Percentiles rank a stretch among this genome's conserved stretches.
Conservation (phyloP, 1,140 invertebrate genomes). For the Agraylea sexmaculata region DNA sequence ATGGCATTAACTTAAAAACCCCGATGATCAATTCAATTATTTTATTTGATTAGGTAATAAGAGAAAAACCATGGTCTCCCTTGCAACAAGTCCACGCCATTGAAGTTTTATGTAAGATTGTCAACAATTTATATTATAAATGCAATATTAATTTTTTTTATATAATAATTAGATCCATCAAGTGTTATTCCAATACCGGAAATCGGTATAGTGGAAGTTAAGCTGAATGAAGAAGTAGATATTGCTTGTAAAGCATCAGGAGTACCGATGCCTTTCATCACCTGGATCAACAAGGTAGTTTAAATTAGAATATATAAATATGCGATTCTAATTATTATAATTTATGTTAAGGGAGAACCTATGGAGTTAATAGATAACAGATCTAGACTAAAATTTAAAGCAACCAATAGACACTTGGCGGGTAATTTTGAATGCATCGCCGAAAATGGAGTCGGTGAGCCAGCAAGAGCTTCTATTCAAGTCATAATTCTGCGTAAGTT, state of each 20-base stretch:
- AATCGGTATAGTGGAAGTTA: conserved; percentile 54
- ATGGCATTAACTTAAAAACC: neutral
- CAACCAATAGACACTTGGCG: conserved; percentile 48
- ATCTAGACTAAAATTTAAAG: conserved; percentile 51
- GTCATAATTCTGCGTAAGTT: conserved; percentile 27
- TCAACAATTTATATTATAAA: conserved; percentile 7
- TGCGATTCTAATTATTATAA: too few species aligned
- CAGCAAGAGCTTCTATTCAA: conserved; percentile 42
- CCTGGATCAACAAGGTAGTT: conserved; percentile 55
- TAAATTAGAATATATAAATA: too few species aligned
- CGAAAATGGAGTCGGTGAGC: conserved; percentile 59
- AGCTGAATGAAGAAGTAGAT: conserved; percentile 54
- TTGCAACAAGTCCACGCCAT: conserved; percentile 59
- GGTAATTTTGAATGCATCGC: conserved; percentile 62
- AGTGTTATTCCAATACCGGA: conserved; percentile 52
- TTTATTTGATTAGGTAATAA: conserved; percentile 31
- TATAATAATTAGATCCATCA: conserved; percentile 45
- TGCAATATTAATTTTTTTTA: conserved; percentile 1
- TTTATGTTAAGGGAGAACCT: conserved; percentile 42
- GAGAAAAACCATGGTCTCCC: conserved; percentile 38
- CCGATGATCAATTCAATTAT: neutral
- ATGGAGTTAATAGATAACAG: conserved; percentile 50
- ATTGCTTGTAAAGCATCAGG: conserved; percentile 56
- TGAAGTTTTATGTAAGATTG: conserved; percentile 59
- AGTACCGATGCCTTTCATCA: conserved; percentile 53